Evolutionary conservation across 1,140 invertebrate genomes (phyloP), one percentile per base, ranked within the genome.

Genomic region (Drosophila aff.): DNA sequence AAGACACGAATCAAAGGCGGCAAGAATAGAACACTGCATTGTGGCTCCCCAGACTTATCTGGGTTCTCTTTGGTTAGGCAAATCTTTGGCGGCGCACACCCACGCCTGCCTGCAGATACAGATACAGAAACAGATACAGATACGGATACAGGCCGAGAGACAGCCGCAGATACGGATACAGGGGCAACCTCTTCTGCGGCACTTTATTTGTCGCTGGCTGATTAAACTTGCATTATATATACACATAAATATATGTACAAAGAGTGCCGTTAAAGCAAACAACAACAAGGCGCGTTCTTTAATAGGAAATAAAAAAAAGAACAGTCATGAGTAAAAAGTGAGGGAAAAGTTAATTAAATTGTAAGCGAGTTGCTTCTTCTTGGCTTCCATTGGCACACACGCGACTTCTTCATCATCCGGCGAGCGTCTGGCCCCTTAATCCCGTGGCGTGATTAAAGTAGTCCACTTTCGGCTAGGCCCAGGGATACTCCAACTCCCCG

Each of bases 391-490:
- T 44, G 59, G 64, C 52, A 57, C 61, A 83, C 84, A 87, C 85
- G 84, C 84, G 89, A 87, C 85, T 90, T 87, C 84, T 89, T 84
- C 84, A 87, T 87, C 84, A 87, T 87, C 84, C 68, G 66, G 65
- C 59, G 73, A 62, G 16, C 55, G 73, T 65, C 72, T 64, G 76
- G 53, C 55, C 84, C 83, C 85, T 81, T 89, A 89, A 87, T 87
- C 84, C 84, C 84, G 87, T 87, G 84, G 84, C 84, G 85, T 87
- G 84, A 87, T 87, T 87, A 87, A 87, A 87, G 85, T 84, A 89
- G 84, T 90, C 84, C 84, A 86, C 74, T 73, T 60, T 46, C 26
- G 76, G 58, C 73, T 57, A 26, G 69, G 69, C 58, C 63, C 58
- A 47, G 67, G 67, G 63, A 71, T 71, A 28, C 47, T 16, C 46